phyloP scores from a whole-genome alignment of 1,140 invertebrate species.

The Drosophila parabipectinata region DNA sequence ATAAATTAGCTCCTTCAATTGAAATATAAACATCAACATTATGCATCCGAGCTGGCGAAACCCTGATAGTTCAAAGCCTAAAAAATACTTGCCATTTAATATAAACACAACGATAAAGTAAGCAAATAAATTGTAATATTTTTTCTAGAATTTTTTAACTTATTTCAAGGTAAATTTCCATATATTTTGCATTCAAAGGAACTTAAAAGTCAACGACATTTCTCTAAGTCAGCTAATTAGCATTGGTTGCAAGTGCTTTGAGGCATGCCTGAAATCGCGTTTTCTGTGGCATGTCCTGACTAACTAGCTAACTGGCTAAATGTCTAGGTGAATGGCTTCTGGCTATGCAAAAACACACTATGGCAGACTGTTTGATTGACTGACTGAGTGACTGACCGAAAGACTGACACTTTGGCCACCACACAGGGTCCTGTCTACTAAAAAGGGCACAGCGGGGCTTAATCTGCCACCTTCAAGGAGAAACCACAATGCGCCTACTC shows the following conservation, averaged over 20 bases:
- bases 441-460: not conserved
- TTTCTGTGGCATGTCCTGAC: slow-evolving; percentile 28
- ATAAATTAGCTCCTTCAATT: slow-evolving; percentile 71
- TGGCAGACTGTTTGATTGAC: slow-evolving; percentile 19
- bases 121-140: no score
- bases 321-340: slow-evolving; percentile 26
- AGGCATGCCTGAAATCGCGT: slow-evolving; percentile 48
- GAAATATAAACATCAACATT: slow-evolving; percentile 71
- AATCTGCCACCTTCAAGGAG: slow-evolving; percentile 14
- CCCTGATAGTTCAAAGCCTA: not conserved
- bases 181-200: not conserved
- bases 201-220: not conserved
- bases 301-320: slow-evolving; percentile 58
- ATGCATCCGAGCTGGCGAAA: slow-evolving; percentile 46
- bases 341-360: not conserved
- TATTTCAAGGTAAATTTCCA: not conserved
- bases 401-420: slow-evolving; percentile 38
- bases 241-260: slow-evolving; percentile 8
- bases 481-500: slow-evolving; percentile 30
- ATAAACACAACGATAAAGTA: not conserved
- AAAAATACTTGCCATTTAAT: not conserved
- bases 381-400: slow-evolving; percentile 27
- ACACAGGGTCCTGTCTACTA: slow-evolving; percentile 3
- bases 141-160: not conserved
- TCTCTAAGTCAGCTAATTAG: not conserved